Evolutionary conservation across 2,113 vertebrate genomes (phyloP).

Genomic region (Elanus axillaris): DNA sequence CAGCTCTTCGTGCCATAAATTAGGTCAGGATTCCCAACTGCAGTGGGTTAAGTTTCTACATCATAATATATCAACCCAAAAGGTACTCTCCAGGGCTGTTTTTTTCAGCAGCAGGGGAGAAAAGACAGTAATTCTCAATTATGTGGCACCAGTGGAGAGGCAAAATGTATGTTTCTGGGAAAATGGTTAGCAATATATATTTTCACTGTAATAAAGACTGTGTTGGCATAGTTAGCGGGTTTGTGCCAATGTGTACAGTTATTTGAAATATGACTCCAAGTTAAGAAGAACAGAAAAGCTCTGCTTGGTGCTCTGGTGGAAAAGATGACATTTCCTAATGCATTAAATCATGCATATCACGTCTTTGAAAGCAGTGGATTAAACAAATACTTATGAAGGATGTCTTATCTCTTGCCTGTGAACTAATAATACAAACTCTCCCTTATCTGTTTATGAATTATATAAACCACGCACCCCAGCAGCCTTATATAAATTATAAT

Average conservation of each 20-base stretch:
- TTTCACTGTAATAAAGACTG: constrained; percentile 24
- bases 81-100: neutral
- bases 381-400: constrained; percentile 25
- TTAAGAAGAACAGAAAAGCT: neutral
- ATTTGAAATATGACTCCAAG: constrained; percentile 21
- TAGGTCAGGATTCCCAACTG: constrained; percentile 30
- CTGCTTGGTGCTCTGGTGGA: neutral
- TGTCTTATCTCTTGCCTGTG: constrained; percentile 25
- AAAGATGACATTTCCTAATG: constrained; percentile 42
- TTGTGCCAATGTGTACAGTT: constrained; percentile 6
- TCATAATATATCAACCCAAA: constrained; percentile 16
- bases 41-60: constrained; percentile 25
- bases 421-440: constrained; percentile 11
- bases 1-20: neutral
- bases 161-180: neutral
- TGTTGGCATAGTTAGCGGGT: neutral
- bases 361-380: constrained; percentile 21
- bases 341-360: neutral
- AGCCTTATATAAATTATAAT: neutral
- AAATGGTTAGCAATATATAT: constrained; percentile 26
- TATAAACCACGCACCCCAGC: neutral
- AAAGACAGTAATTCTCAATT: constrained; percentile 19
- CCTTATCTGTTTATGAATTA: constrained; percentile 33
- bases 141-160: neutral
- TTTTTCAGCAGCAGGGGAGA: constrained; percentile 29